Conservation (phyloP, 2,113 vertebrate species). For the Notothenia rossii region DNA sequence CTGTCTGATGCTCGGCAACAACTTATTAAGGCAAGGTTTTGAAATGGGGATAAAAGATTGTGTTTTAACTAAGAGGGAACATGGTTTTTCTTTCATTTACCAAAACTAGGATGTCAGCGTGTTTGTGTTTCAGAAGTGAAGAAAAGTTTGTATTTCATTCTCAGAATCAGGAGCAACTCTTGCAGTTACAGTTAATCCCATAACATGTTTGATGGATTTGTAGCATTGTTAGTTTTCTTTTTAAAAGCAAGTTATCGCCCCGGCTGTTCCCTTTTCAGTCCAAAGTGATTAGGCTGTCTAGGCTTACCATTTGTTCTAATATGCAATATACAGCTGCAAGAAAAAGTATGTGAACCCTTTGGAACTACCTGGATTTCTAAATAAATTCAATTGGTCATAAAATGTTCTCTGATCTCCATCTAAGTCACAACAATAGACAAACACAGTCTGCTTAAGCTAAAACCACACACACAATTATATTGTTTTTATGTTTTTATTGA, state of each 20-base stretch:
- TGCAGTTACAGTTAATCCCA: constrained; percentile 6
- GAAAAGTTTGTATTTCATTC: constrained; percentile 72
- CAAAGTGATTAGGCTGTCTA: background rate
- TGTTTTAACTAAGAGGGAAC: constrained; percentile 64
- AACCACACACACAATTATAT: too few species aligned
- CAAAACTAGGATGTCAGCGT: constrained; percentile 25
- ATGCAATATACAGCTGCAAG: constrained; percentile 3
- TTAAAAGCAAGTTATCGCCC: constrained; percentile 4
- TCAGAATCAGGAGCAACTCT: constrained; percentile 34
- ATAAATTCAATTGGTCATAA: too few species aligned
- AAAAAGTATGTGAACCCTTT: too few species aligned
- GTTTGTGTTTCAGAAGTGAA: constrained; percentile 49
- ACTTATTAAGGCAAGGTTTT: constrained; percentile 66
- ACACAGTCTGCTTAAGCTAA: too few species aligned
- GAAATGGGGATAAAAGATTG: constrained; percentile 70
- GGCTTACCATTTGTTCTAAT: constrained; percentile 11
- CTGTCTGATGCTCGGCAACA: constrained; percentile 47
- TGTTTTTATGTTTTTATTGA: too few species aligned
- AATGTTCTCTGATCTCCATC: too few species aligned
- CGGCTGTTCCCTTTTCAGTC: background rate
- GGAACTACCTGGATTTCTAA: too few species aligned
- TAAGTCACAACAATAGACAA: too few species aligned
- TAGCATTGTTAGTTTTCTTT: constrained; percentile 15
- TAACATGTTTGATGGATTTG: constrained; percentile 26
- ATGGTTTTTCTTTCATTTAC: constrained; percentile 40